Percentiles rank a stretch among this genome's conserved stretches.
Conservation (phyloP, 2,888 invertebrate genomes). For the Amphimallon solstitiale region DNA sequence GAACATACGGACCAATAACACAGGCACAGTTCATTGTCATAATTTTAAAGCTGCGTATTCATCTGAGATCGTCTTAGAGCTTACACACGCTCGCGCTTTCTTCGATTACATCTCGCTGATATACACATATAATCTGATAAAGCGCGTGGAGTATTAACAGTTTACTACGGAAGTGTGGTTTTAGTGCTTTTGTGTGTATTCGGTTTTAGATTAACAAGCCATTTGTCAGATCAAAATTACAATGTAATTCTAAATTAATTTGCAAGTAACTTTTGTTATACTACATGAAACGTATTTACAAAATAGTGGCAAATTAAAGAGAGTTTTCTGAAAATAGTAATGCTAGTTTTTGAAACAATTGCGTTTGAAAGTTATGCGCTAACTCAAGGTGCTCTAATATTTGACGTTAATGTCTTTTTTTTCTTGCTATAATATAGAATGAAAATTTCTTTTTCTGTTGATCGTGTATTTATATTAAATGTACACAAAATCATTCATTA, state of each 20-base stretch:
- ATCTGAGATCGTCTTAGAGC: conserved; percentile 33
- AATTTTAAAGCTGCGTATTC: conserved; percentile 28
- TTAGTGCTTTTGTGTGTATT: too few species aligned
- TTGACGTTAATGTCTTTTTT: too few species aligned
- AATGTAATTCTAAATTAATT: not conserved
- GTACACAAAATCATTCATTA: too few species aligned
- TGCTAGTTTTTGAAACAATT: too few species aligned
- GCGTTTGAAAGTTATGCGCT: too few species aligned
- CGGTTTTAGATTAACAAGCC: not conserved
- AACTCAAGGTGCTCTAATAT: too few species aligned
- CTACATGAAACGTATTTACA: too few species aligned
- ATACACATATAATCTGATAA: not conserved
- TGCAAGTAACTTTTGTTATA: not conserved
- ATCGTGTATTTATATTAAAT: too few species aligned
- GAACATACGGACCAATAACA: not conserved
- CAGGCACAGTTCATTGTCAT: conserved; percentile 10
- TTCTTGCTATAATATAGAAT: too few species aligned
- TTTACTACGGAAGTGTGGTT: not conserved
- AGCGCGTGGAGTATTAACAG: conserved; percentile 37
- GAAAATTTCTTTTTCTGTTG: too few species aligned
- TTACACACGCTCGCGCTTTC: conserved; percentile 39
- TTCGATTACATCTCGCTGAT: conserved; percentile 17
- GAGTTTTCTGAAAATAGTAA: too few species aligned
- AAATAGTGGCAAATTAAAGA: too few species aligned
- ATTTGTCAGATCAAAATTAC: conserved; percentile 10